These are phyloP conservation scores for Paedocypris sp. DNA, from an alignment of 2,113 vertebrate genomes.

Conservation along the genomic window DNA sequence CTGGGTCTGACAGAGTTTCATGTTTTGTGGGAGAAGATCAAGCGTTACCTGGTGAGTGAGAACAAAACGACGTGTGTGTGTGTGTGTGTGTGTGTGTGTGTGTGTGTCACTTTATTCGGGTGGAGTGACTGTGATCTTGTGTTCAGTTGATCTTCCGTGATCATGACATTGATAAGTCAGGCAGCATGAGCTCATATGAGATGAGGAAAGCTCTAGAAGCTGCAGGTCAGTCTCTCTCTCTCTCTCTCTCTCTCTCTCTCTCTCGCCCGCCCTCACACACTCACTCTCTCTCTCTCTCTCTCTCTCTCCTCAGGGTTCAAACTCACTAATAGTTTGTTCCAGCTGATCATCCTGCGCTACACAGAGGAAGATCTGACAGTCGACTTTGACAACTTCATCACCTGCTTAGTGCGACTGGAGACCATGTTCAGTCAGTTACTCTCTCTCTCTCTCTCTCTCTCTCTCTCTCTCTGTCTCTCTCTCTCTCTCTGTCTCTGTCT, in stretches of 20 bases:
- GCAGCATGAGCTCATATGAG: slow-evolving; percentile 86
- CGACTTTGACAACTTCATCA: slow-evolving; percentile 89
- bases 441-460: too few species aligned
- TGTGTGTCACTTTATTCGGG: too few species aligned
- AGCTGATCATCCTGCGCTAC: slow-evolving; percentile 86
- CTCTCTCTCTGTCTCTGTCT: too few species aligned
- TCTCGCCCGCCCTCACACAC: neutral
- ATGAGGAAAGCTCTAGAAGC: slow-evolving; percentile 85
- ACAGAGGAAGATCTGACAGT: slow-evolving; percentile 73
- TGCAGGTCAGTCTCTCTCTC: slow-evolving; percentile 56
- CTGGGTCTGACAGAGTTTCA: slow-evolving; percentile 85
- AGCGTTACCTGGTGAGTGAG: slow-evolving; percentile 81
- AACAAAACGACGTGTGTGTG: too few species aligned
- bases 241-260: neutral
- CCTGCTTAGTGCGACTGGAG: slow-evolving; percentile 82
- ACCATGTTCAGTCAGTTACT: slow-evolving; percentile 92
- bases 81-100: too few species aligned
- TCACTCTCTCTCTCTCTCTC: neutral
- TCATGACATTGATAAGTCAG: slow-evolving; percentile 86
- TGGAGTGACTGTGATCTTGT: too few species aligned
- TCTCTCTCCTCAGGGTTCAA: slow-evolving; percentile 63
- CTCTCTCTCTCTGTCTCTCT: too few species aligned
- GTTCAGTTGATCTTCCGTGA: slow-evolving; percentile 77
- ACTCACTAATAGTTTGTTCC: slow-evolving; percentile 75
- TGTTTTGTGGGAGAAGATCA: slow-evolving; percentile 83